Evolutionary conservation across 2,888 invertebrate species (phyloP), one percentile per base, ranked within the genome.

Genomic region (Pristionchus fissidentatus): DNA sequence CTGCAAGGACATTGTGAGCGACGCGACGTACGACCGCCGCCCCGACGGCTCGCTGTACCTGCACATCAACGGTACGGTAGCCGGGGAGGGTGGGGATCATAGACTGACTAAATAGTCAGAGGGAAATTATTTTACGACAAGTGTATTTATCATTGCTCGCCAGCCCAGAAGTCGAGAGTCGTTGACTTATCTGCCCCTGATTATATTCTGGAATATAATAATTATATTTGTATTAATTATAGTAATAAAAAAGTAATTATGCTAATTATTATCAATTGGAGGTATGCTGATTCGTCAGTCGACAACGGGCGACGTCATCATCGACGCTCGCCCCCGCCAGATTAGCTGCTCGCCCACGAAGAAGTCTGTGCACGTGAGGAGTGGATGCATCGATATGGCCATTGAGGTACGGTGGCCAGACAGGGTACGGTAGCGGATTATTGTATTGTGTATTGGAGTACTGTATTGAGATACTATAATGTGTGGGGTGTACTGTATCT

Each of bases 321-420:
- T 93, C 22, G 90, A 91, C 29, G 90, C 91, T n/a, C 93, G 93
- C 35, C 92, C 93, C n/a, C 92, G 93, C 84, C 92, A 90, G 73
- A 88, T 93, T 49, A 88, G 90, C 29, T 90, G 92, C 86, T 92
- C 92, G n/a, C 92, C 93, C 1, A 83, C 83, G 10, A 89, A 85
- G 35, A 91, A 92, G 32, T 87, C 91, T 19, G 87, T 93, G 2
- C 90, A 91, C 46, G 86, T 93, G 29, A 90, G 92, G 73, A 93
- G 93, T 15, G 89, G 92, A 75, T 91, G 91, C 85, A 90, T 93
- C 62, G 93, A 93, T 83, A 92, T 93, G 89, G 91, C 92, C n/a
- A 91, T 93, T 57, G 89, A 91, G 90, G 93, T 90, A 78, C 38
- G 70, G 77, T 77, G 49, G 41, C 15, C n/a, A n/a, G 62, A 57